Evolutionary conservation across 2,797 vertebrate species (phyloP).

Genomic region (Rhincodon typus): DNA sequence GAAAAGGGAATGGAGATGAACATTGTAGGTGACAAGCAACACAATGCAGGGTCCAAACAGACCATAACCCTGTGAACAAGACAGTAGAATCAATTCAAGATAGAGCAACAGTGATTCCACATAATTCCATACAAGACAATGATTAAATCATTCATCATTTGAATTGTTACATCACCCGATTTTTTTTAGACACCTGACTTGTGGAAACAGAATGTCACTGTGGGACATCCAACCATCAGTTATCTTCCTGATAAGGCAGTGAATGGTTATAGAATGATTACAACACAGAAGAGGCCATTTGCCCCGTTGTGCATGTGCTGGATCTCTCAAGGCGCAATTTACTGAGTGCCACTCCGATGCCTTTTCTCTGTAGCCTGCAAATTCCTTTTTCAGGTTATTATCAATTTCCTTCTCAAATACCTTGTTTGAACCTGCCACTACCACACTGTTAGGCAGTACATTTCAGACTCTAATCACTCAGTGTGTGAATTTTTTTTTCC

Average conservation of each 20-base stretch:
- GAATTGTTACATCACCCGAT: neutral
- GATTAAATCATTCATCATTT: neutral
- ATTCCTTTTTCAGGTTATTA: neutral
- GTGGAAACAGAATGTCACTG: neutral
- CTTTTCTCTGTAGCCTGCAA: neutral
- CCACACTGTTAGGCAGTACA: neutral
- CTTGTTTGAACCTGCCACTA: neutral
- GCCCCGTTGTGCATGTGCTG: neutral
- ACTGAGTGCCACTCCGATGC: neutral
- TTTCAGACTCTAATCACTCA: neutral
- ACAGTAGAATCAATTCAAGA: neutral
- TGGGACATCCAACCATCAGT: neutral
- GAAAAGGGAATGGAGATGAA: constrained; percentile 93
- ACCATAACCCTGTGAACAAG: constrained; percentile 76
- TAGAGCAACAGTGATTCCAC: neutral
- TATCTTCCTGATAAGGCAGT: neutral
- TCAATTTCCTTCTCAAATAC: neutral
- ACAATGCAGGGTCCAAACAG: constrained; percentile 90
- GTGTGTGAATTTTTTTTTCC: neutral
- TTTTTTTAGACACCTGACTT: neutral
- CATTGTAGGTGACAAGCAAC: constrained; percentile 86
- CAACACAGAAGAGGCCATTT: neutral
- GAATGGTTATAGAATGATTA: neutral
- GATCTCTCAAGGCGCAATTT: neutral
- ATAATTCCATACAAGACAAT: neutral